Evolutionary conservation across 2,113 vertebrate genomes (phyloP).

Genomic region (Mellivora capensis): DNA sequence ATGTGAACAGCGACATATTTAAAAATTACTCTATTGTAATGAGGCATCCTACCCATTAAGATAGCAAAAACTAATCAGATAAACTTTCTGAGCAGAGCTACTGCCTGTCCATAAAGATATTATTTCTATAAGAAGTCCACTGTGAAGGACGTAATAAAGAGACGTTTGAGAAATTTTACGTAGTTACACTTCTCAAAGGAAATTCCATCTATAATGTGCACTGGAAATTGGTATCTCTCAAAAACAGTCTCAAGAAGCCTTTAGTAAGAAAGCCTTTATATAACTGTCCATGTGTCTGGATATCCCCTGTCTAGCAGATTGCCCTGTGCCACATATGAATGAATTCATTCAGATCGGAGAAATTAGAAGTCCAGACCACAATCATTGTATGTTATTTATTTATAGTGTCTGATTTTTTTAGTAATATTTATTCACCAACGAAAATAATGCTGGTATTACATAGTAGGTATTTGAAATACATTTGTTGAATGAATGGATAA

Average conservation of each 20-base stretch:
- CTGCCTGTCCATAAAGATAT: background rate
- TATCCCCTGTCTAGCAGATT: background rate
- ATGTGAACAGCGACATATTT: background rate
- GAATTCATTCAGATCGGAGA: background rate
- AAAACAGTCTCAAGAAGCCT: background rate
- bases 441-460: background rate
- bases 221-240: background rate
- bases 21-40: background rate
- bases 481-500: background rate
- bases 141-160: background rate
- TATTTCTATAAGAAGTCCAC: background rate
- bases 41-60: background rate
- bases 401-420: background rate
- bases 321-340: background rate
- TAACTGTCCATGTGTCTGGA: background rate
- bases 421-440: background rate
- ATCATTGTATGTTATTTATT: background rate
- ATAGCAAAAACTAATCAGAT: background rate
- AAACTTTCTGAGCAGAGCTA: background rate
- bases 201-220: background rate
- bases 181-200: background rate
- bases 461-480: background rate
- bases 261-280: background rate
- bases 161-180: background rate
- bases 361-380: background rate